These are phyloP conservation scores for Beroe forskalii DNA, from an alignment of 37 sponge, comb jelly and placozoan genomes.

Conservation along the genomic window DNA sequence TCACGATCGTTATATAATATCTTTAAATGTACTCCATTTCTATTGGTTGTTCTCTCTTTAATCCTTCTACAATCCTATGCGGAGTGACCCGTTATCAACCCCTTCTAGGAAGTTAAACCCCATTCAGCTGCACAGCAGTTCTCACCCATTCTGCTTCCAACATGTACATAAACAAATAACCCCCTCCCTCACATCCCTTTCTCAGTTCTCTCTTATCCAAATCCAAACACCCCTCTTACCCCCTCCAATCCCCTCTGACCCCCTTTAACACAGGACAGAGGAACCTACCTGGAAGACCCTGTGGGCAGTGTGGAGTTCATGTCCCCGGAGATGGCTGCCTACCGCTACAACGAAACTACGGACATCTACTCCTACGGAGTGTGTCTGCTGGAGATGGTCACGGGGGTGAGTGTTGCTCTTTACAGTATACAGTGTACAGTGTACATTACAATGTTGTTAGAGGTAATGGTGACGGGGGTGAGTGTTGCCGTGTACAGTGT, in stretches of 20 bases:
- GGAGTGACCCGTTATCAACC: too few species aligned
- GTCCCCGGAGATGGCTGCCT: slow-evolving; percentile 13
- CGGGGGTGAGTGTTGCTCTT: neutral
- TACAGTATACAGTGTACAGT: too few species aligned
- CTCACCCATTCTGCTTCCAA: too few species aligned
- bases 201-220: neutral
- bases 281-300: neutral
- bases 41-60: too few species aligned
- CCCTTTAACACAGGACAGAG: slow-evolving; percentile 1
- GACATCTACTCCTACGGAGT: slow-evolving; percentile 27
- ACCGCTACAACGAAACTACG: slow-evolving; percentile 10
- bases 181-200: neutral
- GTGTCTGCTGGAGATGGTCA: slow-evolving; percentile 1
- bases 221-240: neutral
- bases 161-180: too few species aligned
- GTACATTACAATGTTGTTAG: neutral
- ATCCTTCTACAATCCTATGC: too few species aligned
- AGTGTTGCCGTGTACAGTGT: too few species aligned
- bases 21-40: too few species aligned
- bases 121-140: too few species aligned
- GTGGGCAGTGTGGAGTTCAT: slow-evolving; percentile 1
- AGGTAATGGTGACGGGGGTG: slow-evolving; percentile 10
- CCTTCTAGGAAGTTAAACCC: too few species aligned
- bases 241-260: neutral
- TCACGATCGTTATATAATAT: too few species aligned